Evolutionary conservation across 2,797 vertebrate genomes (phyloP).

Genomic region (Gymnoscopelus microlampas): DNA sequence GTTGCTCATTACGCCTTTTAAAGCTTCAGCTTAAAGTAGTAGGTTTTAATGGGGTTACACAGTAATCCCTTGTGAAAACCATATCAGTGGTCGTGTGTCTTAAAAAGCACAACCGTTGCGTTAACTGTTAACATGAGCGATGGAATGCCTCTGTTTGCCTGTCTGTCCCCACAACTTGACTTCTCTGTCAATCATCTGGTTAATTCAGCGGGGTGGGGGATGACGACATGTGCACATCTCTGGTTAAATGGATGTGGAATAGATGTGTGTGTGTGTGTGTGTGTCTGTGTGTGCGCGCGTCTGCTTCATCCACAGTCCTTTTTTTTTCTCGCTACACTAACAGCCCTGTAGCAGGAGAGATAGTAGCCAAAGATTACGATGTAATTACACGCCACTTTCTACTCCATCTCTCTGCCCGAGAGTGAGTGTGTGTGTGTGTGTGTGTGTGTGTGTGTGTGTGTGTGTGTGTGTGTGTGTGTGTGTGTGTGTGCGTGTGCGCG

Average conservation of each 20-base stretch:
- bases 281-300: background rate
- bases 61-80: conserved; percentile 38
- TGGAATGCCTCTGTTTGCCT: conserved; percentile 34
- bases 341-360: conserved; percentile 72
- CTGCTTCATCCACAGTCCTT: too few relatives aligned
- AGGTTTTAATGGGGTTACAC: background rate
- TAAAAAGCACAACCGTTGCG: conserved; percentile 38
- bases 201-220: conserved; percentile 27
- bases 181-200: conserved; percentile 57
- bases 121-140: conserved; percentile 36
- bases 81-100: conserved; percentile 35
- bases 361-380: conserved; percentile 78
- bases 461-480: conserved; percentile 31
- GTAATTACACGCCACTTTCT: conserved; percentile 81
- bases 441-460: conserved; percentile 15
- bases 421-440: conserved; percentile 40
- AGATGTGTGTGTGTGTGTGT: conserved; percentile 41
- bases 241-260: conserved; percentile 18
- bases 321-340: conserved; percentile 38
- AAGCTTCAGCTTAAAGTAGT: conserved; percentile 15
- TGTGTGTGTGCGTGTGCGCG: conserved; percentile 21
- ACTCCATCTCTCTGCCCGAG: conserved; percentile 72
- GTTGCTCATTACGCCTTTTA: conserved; percentile 40
- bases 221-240: conserved; percentile 46
- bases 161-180: conserved; percentile 59